These are phyloP conservation scores for Xiphophorus maculatus DNA, from an alignment of 2,113 vertebrate genomes.

Conservation along the genomic window DNA sequence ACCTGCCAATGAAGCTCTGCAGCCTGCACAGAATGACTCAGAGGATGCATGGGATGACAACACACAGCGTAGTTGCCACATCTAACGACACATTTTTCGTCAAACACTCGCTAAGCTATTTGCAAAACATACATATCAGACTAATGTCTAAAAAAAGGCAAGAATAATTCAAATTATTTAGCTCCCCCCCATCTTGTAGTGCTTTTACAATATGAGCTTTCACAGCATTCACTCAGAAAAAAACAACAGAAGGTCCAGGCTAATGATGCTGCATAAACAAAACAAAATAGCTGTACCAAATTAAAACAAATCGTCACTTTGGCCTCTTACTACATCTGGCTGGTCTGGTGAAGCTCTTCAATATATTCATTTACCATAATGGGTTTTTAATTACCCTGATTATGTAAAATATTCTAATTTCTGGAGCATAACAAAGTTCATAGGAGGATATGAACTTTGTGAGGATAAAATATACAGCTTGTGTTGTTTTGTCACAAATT, in stretches of 20 bases:
- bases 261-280: slow-evolving; percentile 8
- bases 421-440: not conserved
- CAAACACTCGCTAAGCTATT: slow-evolving; percentile 41
- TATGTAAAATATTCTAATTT: not conserved
- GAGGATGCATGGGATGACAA: slow-evolving; percentile 23
- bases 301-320: slow-evolving; percentile 31
- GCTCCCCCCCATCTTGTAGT: not conserved
- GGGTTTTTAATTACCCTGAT: not conserved
- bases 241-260: slow-evolving; percentile 9
- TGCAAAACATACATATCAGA: slow-evolving; percentile 56
- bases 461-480: not conserved
- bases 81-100: slow-evolving; percentile 28
- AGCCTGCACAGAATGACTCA: slow-evolving; percentile 79
- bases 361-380: not conserved
- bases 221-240: slow-evolving; percentile 10
- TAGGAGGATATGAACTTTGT: no score
- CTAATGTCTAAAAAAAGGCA: slow-evolving; percentile 47
- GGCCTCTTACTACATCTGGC: slow-evolving; percentile 43
- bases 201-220: slow-evolving; percentile 16
- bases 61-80: slow-evolving; percentile 18
- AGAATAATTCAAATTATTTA: slow-evolving; percentile 30
- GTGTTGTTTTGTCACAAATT: not conserved
- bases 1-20: slow-evolving; percentile 85
- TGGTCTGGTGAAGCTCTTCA: slow-evolving; percentile 26
- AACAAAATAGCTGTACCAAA: not conserved